Evolutionary conservation across 2,113 vertebrate genomes (phyloP), one percentile per base, ranked within the genome.

Genomic region (Condylura cristata): DNA sequence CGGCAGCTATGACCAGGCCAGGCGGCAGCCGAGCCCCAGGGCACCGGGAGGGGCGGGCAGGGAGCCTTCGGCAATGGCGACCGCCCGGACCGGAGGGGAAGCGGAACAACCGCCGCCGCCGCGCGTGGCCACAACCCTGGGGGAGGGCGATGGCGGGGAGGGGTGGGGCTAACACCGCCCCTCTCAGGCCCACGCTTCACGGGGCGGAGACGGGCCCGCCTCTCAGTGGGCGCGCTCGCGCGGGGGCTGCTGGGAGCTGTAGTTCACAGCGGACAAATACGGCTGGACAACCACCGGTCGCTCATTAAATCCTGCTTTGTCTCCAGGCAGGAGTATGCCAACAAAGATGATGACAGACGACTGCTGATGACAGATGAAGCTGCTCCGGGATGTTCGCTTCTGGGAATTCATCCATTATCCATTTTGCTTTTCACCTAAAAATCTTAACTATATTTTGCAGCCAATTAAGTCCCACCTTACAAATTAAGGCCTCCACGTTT

Each of bases 21-120:
- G 41, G 91, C 93, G 46, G 87, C 91, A 17, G 89, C 86, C 24
- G 41, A 94, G 68, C 90, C 92, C 93, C 16, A 32, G 48, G 82
- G 65, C 80, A 70, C 85, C 89, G 74, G 86, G 46, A 92, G 37
- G 95, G 96, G 92, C 95, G 86, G 89, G 86, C 16, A 79, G 80
- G 51, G 72, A 91, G 96, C 93, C 96, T 96, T 91, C 93, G 96
- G 97, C 97, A 97, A 97, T 97, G 97, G 97, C 97, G 97, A 96
- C 97, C 65, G 95, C 93, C 94, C 75, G 89, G 82, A 91, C 95
- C 72, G 20, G 95, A 97, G 93, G 97, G 97, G 97, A 97, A 97
- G 96, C 97, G 97, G 97, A 97, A 97, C 97, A 86, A 85, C 96
- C 94, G 76, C 96, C 76, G 93, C 93, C 34, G 83, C 94, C 41